Base-by-base conservation (phyloP, 2,113 vertebrate species). In the Vicugna pacos region DNA sequence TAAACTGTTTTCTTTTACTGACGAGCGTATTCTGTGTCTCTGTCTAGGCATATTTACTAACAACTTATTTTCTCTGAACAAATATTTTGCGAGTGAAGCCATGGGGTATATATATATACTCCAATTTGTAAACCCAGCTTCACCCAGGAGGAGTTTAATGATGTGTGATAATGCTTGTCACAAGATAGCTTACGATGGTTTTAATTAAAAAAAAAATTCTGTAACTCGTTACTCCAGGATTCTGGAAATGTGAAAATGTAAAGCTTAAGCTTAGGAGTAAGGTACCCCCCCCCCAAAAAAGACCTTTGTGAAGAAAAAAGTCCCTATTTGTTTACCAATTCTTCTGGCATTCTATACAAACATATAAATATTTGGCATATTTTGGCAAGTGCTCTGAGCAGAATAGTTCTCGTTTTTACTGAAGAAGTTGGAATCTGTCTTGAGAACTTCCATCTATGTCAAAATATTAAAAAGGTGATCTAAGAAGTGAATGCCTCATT, bases 271-370 rank as follows among this genome's bases (percentile, higher is more conserved):
- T 88, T 94, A 50, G 69, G 12, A 2, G 15, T 72, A 10, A 77
- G n/a, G 5, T 35, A 35, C 35, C 35, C 35, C 35, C 35, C 35
- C 2, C 35, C 35, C 35, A 35, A 35, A 35, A 35, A 35, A 42
- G 38, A 28, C 4, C 32, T 42, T 87, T 28, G 26, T 50, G 35
- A 22, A 85, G 72, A 30, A 72, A 91, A 15, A 26, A 26, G 8
- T 35, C 0, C 19, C 48, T 81, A 15, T n/a, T 35, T 48, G 5
- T 28, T 35, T 22, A 32, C 32, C 1, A 32, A 3, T 30, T 56
- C 30, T 20, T 24, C 11, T 54, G 1, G 4, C 12, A 4, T 60
- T 32, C 0, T 50, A 19, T 10, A 2, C 8, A 30, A 14, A 30
- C 28, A 17, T 16, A 1, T 11, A 75, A 38, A 42, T 42, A 20